Evolutionary conservation across 2,888 invertebrate genomes (phyloP), one percentile per base, ranked within the genome.

Genomic region (Rugalucina vietnamica): DNA sequence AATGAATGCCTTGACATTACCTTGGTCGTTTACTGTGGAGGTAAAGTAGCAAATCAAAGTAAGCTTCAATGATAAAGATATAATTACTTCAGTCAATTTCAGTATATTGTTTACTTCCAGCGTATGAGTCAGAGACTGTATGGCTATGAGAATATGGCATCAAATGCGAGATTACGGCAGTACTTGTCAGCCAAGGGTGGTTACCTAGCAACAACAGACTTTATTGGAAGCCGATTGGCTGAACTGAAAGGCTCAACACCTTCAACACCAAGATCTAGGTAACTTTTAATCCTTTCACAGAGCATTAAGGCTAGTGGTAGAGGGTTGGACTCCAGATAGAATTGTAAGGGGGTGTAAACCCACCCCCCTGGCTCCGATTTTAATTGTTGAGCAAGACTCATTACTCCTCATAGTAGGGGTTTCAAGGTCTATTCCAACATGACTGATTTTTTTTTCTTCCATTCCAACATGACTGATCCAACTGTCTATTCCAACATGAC

Each of bases 121-220:
- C 82, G 87, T 65, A 86, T 93, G 86, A 85, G 89, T 12, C 89
- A 91, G 81, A 76, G 92, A 54, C 50, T 93, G 69, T 87, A 90
- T 39, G 92, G 92, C 18, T 92, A 91, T 69, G 91, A 93, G 49
- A 88, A 89, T 29, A 88, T 91, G 83, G 89, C 92, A 32, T 91
- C 91, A 80, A 92, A 92, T 43, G 92, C 93, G 10, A 85, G 91
- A 49, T 86, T 94, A 77, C 88, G 93, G 21, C 91, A 93, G 77
- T 88, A 91, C 50, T 87, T 94, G 65, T 89, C 91, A 21, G 85
- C 92, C 1, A 91, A 91, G 76, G 94, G 94, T 57, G 93, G 93
- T 34, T 91, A 90, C 81, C 60, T 90, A 57, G 89, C 92, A 39
- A 86, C 91, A 18, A 91, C 90, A 65, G 92, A 94, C 86, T 91